phyloP scores from a whole-genome alignment of 2,888 invertebrate species.

The Cantharis rufa region DNA sequence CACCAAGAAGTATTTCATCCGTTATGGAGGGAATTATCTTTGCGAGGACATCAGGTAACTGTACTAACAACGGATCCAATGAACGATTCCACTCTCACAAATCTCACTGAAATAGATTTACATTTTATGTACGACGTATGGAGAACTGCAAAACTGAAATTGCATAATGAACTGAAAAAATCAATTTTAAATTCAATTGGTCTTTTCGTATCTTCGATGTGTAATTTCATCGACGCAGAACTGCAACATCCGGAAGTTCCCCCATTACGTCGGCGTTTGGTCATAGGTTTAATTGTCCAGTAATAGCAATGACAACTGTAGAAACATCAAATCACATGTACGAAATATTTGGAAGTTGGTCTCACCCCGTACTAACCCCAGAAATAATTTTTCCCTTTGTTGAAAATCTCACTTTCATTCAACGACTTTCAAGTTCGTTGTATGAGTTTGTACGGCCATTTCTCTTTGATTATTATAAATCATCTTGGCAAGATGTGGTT shows the following conservation, averaged over 20 bases:
- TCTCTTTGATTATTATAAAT: not conserved
- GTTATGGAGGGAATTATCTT: conserved; percentile 54
- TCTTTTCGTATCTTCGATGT: not conserved
- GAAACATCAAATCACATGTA: not conserved
- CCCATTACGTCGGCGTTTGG: conserved; percentile 43
- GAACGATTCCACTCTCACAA: conserved; percentile 47
- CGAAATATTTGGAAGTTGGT: not conserved
- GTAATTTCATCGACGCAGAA: not conserved
- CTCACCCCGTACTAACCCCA: not conserved
- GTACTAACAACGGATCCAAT: conserved; percentile 55
- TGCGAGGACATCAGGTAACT: conserved; percentile 57
- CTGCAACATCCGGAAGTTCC: conserved; percentile 39
- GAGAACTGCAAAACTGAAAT: not conserved
- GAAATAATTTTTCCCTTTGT: not conserved
- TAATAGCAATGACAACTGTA: conserved; percentile 40
- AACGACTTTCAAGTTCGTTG: not conserved
- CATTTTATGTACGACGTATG: conserved; percentile 43
- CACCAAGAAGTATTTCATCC: conserved; percentile 57
- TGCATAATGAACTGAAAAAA: not conserved
- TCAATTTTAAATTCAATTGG: not conserved
- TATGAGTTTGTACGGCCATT: not conserved
- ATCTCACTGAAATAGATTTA: conserved; percentile 54
- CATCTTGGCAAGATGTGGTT: not conserved
- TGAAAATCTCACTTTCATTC: not conserved
- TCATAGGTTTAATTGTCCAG: conserved; percentile 46